Evolutionary conservation across 2,888 invertebrate species (phyloP), one percentile per base, ranked within the genome.

Genomic region (Eurytoma adleriae): DNA sequence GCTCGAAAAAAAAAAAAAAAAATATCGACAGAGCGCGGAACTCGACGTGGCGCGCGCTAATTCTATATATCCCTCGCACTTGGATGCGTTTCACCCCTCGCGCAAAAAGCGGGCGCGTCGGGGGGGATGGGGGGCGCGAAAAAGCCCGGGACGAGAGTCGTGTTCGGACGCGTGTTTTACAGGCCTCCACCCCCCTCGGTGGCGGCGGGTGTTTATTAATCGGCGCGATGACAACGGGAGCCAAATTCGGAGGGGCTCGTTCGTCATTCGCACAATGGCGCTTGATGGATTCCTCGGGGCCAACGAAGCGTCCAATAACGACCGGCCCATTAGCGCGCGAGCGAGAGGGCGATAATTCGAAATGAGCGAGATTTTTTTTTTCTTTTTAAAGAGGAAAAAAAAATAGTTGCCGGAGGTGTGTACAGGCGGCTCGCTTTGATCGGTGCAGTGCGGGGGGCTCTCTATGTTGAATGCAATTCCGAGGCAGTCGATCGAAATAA

Each of bases 201-300:
- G 18, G 24, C 59, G 30, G 27, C 68, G 81, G 79, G 78, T 83
- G 82, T 84, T 83, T 84, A 83, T 84, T 83, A 82, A 83, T 81
- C 83, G 83, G 72, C 75, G 80, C 76, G 76, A 80, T 80, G 80
- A 80, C 80, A 80, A 67, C 66, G 56, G 18, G 18, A 24, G 50
- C 67, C 20, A 77, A 67, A 75, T 75, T 75, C 50, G 48, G 14
- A 24, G 14, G 40, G 52, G 59, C 52, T 54, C 69, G 61, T 62
- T 56, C 76, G 52, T 69, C 72, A 71, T 66, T 66, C 50, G 66
- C 40, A 52, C 30, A 52, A 59, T 59, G 71, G 20, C 52, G 66
- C 57, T 59, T 62, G 78, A 78, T 67, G 72, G 59, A 78, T 78
- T 78, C 72, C 72, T 56, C 52, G 52, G 59, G 67, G 24, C 67